Percentiles rank a stretch among this genome's conserved stretches.
Conservation (phyloP, 2,888 invertebrate species). For the Drosophila kanekoi region DNA sequence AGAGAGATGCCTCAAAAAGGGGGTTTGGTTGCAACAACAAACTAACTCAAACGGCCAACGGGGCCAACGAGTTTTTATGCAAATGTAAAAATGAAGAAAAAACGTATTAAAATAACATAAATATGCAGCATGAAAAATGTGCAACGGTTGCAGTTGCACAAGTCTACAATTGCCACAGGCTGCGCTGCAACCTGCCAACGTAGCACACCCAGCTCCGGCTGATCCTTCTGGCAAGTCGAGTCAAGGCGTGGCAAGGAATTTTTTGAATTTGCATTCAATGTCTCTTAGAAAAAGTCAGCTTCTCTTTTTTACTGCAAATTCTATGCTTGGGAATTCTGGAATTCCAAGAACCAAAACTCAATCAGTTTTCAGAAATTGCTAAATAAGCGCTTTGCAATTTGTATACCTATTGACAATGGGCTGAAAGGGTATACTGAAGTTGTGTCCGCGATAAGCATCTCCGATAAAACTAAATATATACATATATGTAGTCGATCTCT, state of each 20-base stretch:
- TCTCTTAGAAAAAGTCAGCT: background rate
- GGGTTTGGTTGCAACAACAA: slow-evolving; percentile 13
- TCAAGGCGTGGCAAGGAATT: slow-evolving; percentile 38
- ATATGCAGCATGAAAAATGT: slow-evolving; percentile 61
- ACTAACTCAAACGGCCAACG: slow-evolving; percentile 27
- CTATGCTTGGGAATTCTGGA: too few species aligned
- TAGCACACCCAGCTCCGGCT: slow-evolving; percentile 1
- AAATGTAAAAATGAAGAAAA: slow-evolving; percentile 30
- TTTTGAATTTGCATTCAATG: slow-evolving; percentile 33
- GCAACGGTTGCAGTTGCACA: slow-evolving; percentile 57
- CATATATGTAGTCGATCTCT: too few species aligned
- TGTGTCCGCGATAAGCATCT: too few species aligned
- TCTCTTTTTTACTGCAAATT: too few species aligned
- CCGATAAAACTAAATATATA: too few species aligned
- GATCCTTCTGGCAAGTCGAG: slow-evolving; percentile 36
- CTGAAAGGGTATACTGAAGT: too few species aligned
- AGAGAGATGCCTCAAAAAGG: background rate
- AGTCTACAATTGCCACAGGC: slow-evolving; percentile 34
- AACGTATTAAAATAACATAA: slow-evolving; percentile 55
- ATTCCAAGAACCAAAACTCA: too few species aligned
- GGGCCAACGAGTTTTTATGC: slow-evolving; percentile 54
- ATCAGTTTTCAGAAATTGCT: too few species aligned
- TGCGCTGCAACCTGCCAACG: slow-evolving; percentile 40
- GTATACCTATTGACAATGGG: too few species aligned
- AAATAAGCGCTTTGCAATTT: too few species aligned